These are phyloP conservation scores for Andrena camellia DNA, from an alignment of 2,888 invertebrate genomes.

Conservation along the genomic window DNA sequence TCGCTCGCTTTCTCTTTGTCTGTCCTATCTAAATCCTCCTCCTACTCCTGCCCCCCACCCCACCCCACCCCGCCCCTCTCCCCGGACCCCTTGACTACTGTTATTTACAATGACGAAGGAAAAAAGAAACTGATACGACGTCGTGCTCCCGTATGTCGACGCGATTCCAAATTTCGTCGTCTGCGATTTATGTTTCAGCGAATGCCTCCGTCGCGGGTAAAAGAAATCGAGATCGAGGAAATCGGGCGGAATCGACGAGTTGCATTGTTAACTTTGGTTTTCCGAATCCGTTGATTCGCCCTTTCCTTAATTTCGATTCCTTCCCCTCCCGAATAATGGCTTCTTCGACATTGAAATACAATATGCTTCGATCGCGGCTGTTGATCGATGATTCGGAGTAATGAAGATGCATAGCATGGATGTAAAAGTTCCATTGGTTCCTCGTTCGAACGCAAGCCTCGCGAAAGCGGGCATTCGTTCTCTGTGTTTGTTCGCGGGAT, in stretches of 20 bases:
- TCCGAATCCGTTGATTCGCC: not conserved
- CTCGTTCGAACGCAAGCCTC: not conserved
- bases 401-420: slow-evolving; percentile 9
- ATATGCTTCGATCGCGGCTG: no score
- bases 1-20: slow-evolving; percentile 60
- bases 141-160: slow-evolving; percentile 36
- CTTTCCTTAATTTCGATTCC: not conserved
- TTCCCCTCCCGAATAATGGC: not conserved
- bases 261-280: not conserved
- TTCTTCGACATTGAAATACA: not conserved
- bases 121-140: slow-evolving; percentile 55
- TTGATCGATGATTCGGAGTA: not conserved
- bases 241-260: not conserved
- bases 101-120: slow-evolving; percentile 76
- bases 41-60: slow-evolving; percentile 39
- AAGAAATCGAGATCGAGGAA: not conserved
- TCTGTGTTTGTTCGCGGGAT: not conserved
- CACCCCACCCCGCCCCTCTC: slow-evolving; percentile 51
- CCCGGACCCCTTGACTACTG: slow-evolving; percentile 40
- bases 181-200: slow-evolving; percentile 24
- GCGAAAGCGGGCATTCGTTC: not conserved
- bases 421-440: slow-evolving; percentile 11
- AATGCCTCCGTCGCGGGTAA: not conserved
- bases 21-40: slow-evolving; percentile 50
- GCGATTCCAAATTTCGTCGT: slow-evolving; percentile 11